Conservation (phyloP, 2,113 vertebrate species). For the Sclerurus mexicanus region DNA sequence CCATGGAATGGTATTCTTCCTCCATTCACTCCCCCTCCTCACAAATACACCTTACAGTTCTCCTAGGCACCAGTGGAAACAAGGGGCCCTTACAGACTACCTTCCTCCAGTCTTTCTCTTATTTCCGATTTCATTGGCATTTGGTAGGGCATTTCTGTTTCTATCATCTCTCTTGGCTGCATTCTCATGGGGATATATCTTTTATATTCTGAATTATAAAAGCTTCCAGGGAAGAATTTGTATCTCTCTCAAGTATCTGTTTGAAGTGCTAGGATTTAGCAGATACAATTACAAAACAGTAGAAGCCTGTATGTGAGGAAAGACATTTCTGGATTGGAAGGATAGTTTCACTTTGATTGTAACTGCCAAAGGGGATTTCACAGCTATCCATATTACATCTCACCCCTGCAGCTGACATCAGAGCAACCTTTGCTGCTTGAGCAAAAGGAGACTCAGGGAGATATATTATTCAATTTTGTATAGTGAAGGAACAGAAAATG, state of each 20-base stretch:
- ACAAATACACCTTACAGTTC: background rate
- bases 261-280: background rate
- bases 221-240: background rate
- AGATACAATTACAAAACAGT: background rate
- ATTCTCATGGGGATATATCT: background rate
- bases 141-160: background rate
- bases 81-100: background rate
- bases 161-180: background rate
- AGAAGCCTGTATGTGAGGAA: background rate
- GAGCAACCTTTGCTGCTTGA: slow-evolving; percentile 12
- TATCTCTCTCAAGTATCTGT: background rate
- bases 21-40: background rate
- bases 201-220: background rate
- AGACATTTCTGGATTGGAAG: background rate
- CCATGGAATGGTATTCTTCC: background rate
- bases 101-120: background rate
- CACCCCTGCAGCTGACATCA: background rate
- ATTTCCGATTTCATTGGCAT: background rate
- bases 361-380: slow-evolving; percentile 40
- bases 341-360: slow-evolving; percentile 18
- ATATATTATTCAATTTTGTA: background rate
- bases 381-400: background rate
- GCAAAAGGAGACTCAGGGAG: background rate
- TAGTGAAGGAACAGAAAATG: background rate
- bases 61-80: background rate